Evolutionary conservation across 2,888 invertebrate species (phyloP).

Genomic region (Campoplex nolae): DNA sequence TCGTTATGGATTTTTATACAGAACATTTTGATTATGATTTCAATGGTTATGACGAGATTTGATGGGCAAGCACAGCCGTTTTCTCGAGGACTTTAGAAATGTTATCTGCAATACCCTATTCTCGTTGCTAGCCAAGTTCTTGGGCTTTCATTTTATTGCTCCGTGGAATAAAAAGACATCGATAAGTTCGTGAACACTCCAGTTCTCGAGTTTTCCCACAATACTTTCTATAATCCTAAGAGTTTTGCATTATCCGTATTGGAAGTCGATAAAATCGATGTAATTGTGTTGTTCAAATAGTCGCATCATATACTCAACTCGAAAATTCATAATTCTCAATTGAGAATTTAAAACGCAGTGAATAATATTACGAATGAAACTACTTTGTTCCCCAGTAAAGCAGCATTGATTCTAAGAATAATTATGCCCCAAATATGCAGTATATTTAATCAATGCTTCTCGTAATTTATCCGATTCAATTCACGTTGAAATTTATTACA

Average conservation of each 20-base stretch:
- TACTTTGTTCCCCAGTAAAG: too few relatives aligned
- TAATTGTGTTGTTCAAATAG: not conserved
- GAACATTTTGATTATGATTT: constrained; percentile 23
- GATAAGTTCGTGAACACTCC: constrained; percentile 1
- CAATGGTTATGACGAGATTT: constrained; percentile 22
- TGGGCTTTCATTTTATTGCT: constrained; percentile 3
- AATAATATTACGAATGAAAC: not conserved
- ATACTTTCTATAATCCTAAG: constrained; percentile 8
- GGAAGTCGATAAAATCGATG: constrained; percentile 2
- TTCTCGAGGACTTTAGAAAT: constrained; percentile 18
- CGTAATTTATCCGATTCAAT: too few relatives aligned
- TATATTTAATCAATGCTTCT: too few relatives aligned
- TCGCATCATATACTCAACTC: not conserved
- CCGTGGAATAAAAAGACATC: constrained; percentile 15
- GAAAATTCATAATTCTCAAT: not conserved
- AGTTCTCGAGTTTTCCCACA: constrained; percentile 12
- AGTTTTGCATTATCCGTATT: constrained; percentile 4
- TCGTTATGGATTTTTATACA: constrained; percentile 9
- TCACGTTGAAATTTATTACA: too few relatives aligned
- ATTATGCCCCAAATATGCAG: too few relatives aligned
- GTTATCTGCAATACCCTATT: not conserved
- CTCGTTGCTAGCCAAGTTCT: constrained; percentile 25
- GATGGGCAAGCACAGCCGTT: not conserved
- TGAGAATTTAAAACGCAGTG: not conserved
- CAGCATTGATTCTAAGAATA: too few relatives aligned